Conservation (phyloP, 2,888 invertebrate species). For the Hirtodrosophila histrioides region DNA sequence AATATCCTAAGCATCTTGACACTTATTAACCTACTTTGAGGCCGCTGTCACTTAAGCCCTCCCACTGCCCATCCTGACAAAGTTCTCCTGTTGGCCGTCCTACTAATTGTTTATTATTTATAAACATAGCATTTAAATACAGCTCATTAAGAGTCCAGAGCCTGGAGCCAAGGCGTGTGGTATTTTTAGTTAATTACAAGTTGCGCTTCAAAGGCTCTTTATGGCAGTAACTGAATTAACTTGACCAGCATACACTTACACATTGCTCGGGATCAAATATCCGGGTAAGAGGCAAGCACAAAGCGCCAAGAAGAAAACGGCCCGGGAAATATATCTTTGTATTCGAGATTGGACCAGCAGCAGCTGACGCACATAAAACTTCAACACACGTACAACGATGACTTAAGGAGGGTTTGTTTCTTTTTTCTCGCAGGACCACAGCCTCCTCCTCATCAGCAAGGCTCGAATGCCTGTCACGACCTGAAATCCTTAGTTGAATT, state of each 20-base stretch:
- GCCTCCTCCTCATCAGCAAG: too few relatives aligned
- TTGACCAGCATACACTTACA: constrained; percentile 24
- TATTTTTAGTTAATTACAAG: constrained; percentile 68
- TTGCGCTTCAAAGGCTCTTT: constrained; percentile 20
- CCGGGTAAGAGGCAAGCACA: constrained; percentile 9
- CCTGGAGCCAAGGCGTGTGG: constrained; percentile 5
- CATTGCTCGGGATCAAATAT: constrained; percentile 6
- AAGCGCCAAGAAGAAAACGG: constrained; percentile 27
- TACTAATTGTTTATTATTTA: constrained; percentile 40
- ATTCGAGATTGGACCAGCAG: neutral
- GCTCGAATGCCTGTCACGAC: neutral
- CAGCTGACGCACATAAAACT: constrained; percentile 60
- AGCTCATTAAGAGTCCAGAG: constrained; percentile 12
- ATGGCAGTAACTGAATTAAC: constrained; percentile 46
- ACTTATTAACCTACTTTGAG: constrained; percentile 26
- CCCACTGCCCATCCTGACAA: neutral
- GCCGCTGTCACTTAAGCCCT: constrained; percentile 17
- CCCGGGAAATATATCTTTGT: constrained; percentile 1
- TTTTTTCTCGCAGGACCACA: too few relatives aligned
- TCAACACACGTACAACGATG: constrained; percentile 21
- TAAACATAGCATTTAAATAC: constrained; percentile 24
- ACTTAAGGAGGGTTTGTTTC: constrained; percentile 2
- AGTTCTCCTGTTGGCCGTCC: constrained; percentile 3
- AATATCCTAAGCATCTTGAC: constrained; percentile 2
- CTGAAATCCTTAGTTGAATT: constrained; percentile 4